Percentiles rank a stretch among this genome's conserved stretches.
These are phyloP conservation scores for Eutolmus rufibarbis DNA, from an alignment of 2,888 invertebrate genomes.

Conservation along the genomic window DNA sequence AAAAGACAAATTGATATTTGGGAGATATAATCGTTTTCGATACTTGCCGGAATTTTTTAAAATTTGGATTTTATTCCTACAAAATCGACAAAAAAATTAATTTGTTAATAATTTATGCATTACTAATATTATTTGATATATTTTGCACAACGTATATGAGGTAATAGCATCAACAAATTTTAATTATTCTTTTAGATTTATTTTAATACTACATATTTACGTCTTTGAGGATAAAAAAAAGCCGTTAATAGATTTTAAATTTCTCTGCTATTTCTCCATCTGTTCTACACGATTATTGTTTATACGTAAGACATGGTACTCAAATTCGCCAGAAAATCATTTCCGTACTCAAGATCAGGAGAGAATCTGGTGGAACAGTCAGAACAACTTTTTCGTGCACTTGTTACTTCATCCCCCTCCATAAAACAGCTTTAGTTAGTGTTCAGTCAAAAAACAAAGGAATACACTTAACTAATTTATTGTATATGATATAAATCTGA, in stretches of 20 bases:
- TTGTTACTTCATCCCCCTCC: too few species aligned
- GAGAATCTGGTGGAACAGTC: too few species aligned
- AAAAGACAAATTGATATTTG: neutral
- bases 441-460: too few species aligned
- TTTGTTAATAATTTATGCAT: neutral
- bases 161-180: neutral
- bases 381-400: too few species aligned
- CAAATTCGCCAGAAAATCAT: neutral
- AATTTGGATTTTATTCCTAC: neutral
- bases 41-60: neutral
- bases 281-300: neutral
- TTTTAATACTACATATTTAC: neutral
- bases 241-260: neutral
- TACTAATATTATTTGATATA: neutral
- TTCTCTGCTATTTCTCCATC: neutral
- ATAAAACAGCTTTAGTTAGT: too few species aligned
- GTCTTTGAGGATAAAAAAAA: neutral
- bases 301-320: neutral
- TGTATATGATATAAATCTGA: too few species aligned
- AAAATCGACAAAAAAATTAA: neutral
- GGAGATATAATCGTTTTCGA: neutral
- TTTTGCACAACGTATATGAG: neutral
- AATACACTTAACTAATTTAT: too few species aligned
- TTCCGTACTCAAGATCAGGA: neutral
- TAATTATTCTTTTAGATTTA: neutral